A percentile compares a stretch with the other conserved stretches of the same genome.
Conservation (phyloP, 2,888 invertebrate genomes). For the Cryptus armator region DNA sequence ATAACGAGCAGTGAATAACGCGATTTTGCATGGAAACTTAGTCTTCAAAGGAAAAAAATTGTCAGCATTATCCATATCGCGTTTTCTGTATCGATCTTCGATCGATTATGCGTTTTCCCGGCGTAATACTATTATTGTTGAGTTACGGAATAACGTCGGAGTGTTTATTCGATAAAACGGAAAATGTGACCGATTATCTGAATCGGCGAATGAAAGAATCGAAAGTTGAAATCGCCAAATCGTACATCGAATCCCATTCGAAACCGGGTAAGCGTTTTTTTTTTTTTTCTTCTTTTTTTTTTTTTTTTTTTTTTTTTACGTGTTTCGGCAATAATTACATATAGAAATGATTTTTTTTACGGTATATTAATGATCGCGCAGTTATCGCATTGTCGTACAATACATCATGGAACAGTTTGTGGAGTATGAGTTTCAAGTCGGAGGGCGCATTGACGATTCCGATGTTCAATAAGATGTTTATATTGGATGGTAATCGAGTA, state of each 20-base stretch:
- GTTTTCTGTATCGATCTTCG: neutral
- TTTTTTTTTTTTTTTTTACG: neutral
- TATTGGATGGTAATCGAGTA: slow-evolving; percentile 72
- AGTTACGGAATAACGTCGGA: slow-evolving; percentile 1
- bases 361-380: slow-evolving; percentile 41
- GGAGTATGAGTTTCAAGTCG: slow-evolving; percentile 61
- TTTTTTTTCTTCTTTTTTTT: neutral
- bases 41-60: no score
- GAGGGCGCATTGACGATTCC: slow-evolving; percentile 63
- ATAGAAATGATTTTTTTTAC: neutral
- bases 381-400: slow-evolving; percentile 70
- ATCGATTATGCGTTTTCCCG: neutral
- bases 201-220: slow-evolving; percentile 67
- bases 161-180: slow-evolving; percentile 1
- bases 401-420: slow-evolving; percentile 68
- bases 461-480: slow-evolving; percentile 68
- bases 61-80: neutral
- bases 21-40: no score
- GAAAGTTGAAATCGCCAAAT: slow-evolving; percentile 74
- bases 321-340: neutral
- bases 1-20: no score
- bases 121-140: slow-evolving; percentile 10
- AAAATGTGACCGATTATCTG: slow-evolving; percentile 64
- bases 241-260: slow-evolving; percentile 50
- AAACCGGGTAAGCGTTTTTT: slow-evolving; percentile 46